Base-by-base conservation (phyloP, 2,113 vertebrate species). In the Podilymbus podiceps region DNA sequence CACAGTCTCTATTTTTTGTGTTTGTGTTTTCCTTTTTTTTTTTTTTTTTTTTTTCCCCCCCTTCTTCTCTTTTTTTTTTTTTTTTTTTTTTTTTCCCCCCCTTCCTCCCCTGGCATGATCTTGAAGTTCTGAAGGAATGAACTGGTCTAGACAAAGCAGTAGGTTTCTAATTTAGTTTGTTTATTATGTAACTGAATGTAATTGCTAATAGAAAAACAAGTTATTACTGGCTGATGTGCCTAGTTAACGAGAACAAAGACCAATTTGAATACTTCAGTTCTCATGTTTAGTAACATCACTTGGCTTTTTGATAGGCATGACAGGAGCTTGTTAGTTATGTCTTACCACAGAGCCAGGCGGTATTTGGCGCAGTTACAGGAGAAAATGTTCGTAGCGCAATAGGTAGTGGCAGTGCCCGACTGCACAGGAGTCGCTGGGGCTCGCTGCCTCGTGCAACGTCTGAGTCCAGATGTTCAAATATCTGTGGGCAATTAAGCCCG, bases 381-480 rank as follows among this genome's bases (percentile, higher is more conserved):
- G 63, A 3, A 62, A 59, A 50, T 0, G 0, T 47, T 35, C 0
- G 0, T 2, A 31, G 63, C 27, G 3, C 5, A 3, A 20, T 5
- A 25, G 30, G 20, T 4, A 17, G 20, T 5, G 52, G 20, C 58
- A 13, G 14, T 3, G 11, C 38, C 59, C 15, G 22, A 8, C 35
- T 38, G 23, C 16, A 5, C 30, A 28, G 42, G 5, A 9, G 11
- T 38, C 0, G 0, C 38, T 14, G 19, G 33, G n/a, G 9, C 24
- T 46, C 0, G 3, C 25, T 6, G 40, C 7, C 7, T 60, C 3
- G 0, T 20, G n/a, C 35, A 22, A 12, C n/a, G 7, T 15, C 33
- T 15, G 23, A 49, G 31, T 28, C 44, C 49, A 20, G 82, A 18
- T 71, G 58, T 53, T 78, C 42, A 9, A 20, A 28, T 38, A 31